phyloP scores from a whole-genome alignment of 2,113 vertebrate species.

The Raja brachyura region DNA sequence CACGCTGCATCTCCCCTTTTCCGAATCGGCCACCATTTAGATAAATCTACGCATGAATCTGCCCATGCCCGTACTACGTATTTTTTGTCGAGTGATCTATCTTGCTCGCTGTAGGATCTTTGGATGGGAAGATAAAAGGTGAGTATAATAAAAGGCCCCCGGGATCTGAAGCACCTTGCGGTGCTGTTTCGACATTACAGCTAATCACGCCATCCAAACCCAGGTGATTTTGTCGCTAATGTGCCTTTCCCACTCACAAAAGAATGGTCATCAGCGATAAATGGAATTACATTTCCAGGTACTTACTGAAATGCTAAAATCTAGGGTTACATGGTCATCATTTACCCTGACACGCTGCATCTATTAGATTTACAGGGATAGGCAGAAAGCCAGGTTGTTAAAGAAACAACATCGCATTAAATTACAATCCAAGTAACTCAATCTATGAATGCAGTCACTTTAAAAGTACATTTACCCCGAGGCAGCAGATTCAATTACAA shows the following conservation, averaged over 20 bases:
- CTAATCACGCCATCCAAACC: not conserved
- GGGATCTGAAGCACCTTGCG: not conserved
- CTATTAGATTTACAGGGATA: not conserved
- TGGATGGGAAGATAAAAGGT: too few relatives aligned
- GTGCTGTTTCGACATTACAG: not conserved
- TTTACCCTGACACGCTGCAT: not conserved
- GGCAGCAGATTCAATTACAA: constrained; percentile 14
- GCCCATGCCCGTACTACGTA: too few relatives aligned
- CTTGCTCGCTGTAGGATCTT: too few relatives aligned
- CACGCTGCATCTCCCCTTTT: too few relatives aligned
- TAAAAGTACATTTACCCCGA: constrained; percentile 16
- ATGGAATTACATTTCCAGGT: not conserved
- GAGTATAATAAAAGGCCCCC: not conserved
- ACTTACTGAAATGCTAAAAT: not conserved
- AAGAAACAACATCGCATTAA: constrained; percentile 12
- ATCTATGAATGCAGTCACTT: constrained; percentile 9
- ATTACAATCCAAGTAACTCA: not conserved
- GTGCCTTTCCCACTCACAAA: not conserved
- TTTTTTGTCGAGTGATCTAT: too few relatives aligned
- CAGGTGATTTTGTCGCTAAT: not conserved
- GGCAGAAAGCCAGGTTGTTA: not conserved
- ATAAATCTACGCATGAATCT: too few relatives aligned
- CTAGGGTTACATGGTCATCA: not conserved
- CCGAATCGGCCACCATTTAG: too few relatives aligned
- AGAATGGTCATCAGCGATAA: not conserved